Conservation (phyloP, 2,888 invertebrate genomes). For the Tromatobia lineatoria region DNA sequence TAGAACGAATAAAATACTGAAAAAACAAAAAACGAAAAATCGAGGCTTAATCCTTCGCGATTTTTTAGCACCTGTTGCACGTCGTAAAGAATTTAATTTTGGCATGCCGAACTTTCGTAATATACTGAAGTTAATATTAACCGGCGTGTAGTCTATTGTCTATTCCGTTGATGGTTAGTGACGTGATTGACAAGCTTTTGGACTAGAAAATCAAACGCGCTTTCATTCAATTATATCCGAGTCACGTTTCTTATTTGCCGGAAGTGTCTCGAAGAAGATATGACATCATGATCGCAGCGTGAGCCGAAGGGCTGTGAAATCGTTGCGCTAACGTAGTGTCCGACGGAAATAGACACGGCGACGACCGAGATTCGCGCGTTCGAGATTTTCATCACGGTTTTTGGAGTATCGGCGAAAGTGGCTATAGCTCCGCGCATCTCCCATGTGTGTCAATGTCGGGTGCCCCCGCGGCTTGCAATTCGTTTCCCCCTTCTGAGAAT, state of each 20-base stretch:
- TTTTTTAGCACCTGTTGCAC: slow-evolving; percentile 8
- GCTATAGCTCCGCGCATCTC: not conserved
- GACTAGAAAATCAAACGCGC: not conserved
- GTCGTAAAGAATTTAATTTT: slow-evolving; percentile 10
- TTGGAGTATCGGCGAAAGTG: slow-evolving; percentile 25
- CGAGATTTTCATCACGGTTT: slow-evolving; percentile 54
- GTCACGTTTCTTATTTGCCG: slow-evolving; percentile 22
- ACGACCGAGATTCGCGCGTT: slow-evolving; percentile 57
- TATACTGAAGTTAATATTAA: not conserved
- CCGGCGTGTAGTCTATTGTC: not conserved
- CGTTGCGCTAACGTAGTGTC: slow-evolving; percentile 8
- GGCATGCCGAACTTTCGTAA: not conserved
- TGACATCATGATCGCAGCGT: slow-evolving; percentile 47
- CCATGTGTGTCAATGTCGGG: slow-evolving; percentile 61
- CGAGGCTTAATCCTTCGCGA: not conserved
- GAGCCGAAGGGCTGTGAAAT: slow-evolving; percentile 15
- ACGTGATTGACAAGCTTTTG: not conserved
- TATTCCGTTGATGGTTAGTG: not conserved
- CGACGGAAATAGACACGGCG: slow-evolving; percentile 59
- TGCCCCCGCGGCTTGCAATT: not conserved
- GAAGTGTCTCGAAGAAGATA: slow-evolving; percentile 41
- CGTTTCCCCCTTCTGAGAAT: slow-evolving; percentile 9
- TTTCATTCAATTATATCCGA: not conserved
- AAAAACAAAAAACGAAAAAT: not conserved
- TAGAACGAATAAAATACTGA: slow-evolving; percentile 17